Evolutionary conservation across 2,888 invertebrate genomes (phyloP).

Genomic region (Anthoptus insignis): DNA sequence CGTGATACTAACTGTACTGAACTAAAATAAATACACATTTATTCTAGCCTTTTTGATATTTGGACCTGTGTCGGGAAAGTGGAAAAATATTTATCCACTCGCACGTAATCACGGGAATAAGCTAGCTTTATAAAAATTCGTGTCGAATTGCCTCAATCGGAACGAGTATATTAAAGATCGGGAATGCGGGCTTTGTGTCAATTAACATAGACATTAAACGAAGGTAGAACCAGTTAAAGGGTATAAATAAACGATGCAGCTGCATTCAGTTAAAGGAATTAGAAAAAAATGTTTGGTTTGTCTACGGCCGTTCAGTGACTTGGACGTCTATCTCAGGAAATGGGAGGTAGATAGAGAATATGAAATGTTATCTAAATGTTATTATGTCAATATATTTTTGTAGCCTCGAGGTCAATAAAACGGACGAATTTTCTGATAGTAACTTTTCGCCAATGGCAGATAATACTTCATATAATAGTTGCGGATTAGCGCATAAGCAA

Average conservation of each 20-base stretch:
- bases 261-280: conserved; percentile 59
- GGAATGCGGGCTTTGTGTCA: conserved; percentile 78
- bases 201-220: conserved; percentile 77
- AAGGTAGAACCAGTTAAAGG: conserved; percentile 58
- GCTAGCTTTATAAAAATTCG: conserved; percentile 69
- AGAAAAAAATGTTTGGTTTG: conserved; percentile 50
- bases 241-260: conserved; percentile 62
- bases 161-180: conserved; percentile 65
- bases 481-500: too few relatives aligned
- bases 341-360: background rate
- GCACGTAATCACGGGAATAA: too few relatives aligned
- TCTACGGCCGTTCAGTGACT: conserved; percentile 37
- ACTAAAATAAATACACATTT: too few relatives aligned
- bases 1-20: conserved; percentile 7
- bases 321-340: background rate
- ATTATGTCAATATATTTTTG: too few relatives aligned
- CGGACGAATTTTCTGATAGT: too few relatives aligned
- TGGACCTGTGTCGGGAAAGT: too few relatives aligned
- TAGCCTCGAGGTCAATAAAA: too few relatives aligned
- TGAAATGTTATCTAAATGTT: too few relatives aligned
- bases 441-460: too few relatives aligned
- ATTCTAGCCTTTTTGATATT: too few relatives aligned
- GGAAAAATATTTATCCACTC: too few relatives aligned
- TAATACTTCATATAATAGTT: too few relatives aligned
- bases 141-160: conserved; percentile 57